These are phyloP conservation scores for Lepus townsendii DNA, from an alignment of 2,797 vertebrate species.

Conservation along the genomic window DNA sequence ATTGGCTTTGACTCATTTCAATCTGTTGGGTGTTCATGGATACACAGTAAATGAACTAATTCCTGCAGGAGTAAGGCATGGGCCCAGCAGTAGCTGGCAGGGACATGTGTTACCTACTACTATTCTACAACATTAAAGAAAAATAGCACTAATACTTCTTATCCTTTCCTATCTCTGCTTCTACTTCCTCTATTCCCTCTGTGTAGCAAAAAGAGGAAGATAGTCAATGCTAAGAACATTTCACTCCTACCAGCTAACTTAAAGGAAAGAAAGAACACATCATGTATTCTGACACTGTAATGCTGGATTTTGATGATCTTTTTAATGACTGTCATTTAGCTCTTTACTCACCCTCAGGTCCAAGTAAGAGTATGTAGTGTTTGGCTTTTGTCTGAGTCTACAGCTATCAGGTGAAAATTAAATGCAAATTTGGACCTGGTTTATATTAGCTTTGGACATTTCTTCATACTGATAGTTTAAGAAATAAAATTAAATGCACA, in stretches of 20 bases:
- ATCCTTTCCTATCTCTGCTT: neutral
- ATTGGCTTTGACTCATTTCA: neutral
- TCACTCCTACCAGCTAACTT: neutral
- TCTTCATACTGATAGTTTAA: slow-evolving; percentile 41
- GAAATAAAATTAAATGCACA: slow-evolving; percentile 8
- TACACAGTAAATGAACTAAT: neutral
- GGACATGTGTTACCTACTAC: neutral
- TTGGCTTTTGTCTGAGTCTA: neutral
- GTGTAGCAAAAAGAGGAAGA: neutral
- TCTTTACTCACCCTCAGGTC: neutral
- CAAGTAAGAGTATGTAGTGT: neutral
- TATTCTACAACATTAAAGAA: neutral
- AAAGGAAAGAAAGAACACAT: slow-evolving; percentile 4
- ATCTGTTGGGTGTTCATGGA: neutral
- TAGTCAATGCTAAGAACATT: neutral
- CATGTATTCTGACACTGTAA: neutral
- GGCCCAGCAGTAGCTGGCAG: neutral
- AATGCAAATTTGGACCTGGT: neutral
- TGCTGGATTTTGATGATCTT: neutral
- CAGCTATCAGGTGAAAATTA: neutral
- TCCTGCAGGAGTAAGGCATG: neutral
- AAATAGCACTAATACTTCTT: neutral
- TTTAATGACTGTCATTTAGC: neutral
- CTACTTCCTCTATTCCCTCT: neutral
- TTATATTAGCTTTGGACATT: slow-evolving; percentile 55